phyloP scores from a whole-genome alignment of 2,888 invertebrate genomes.

The Chymomyza procnemis region DNA sequence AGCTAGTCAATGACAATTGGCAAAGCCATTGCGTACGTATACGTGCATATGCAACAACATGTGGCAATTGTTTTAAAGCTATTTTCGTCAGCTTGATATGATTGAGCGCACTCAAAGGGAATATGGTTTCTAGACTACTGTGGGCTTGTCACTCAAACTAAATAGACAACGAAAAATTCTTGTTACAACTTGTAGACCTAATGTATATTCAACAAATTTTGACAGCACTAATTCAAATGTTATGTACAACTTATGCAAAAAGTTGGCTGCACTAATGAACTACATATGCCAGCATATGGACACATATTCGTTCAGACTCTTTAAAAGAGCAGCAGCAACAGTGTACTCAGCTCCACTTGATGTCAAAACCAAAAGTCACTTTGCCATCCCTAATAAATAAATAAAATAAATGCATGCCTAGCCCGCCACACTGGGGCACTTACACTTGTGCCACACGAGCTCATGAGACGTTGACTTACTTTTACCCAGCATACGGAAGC shows the following conservation, averaged over 20 bases:
- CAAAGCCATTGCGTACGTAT: conserved; percentile 39
- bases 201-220: conserved; percentile 65
- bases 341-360: background rate
- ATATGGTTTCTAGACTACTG: background rate
- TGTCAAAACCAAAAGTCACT: conserved; percentile 1
- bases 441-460: conserved; percentile 4
- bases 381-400: background rate
- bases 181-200: conserved; percentile 16
- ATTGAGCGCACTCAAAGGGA: conserved; percentile 49
- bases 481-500: conserved; percentile 31
- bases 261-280: conserved; percentile 54
- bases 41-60: conserved; percentile 30
- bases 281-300: conserved; percentile 67
- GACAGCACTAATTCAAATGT: conserved; percentile 72
- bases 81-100: conserved; percentile 47
- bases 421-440: conserved; percentile 34
- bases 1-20: conserved; percentile 42
- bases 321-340: conserved; percentile 36
- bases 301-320: conserved; percentile 1
- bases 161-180: background rate
- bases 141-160: conserved; percentile 16
- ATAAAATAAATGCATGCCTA: background rate
- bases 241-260: conserved; percentile 45
- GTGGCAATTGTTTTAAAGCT: conserved; percentile 49
- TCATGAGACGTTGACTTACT: background rate